Evolutionary conservation across 2,888 invertebrate species (phyloP).

Genomic region (Drosophila falleni): DNA sequence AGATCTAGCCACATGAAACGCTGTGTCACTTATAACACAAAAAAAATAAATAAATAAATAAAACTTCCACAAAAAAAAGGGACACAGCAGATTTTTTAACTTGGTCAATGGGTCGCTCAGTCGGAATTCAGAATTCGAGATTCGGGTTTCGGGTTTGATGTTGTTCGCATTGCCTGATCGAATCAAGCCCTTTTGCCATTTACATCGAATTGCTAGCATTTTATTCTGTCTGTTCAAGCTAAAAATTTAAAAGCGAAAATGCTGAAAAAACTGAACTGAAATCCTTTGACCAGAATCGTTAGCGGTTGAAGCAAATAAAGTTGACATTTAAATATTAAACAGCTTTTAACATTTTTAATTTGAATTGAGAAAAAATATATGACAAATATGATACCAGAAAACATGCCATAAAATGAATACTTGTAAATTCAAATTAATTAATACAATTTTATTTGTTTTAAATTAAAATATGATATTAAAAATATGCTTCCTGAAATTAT

Average conservation of each 20-base stretch:
- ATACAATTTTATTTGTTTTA: no score
- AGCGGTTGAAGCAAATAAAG: background rate
- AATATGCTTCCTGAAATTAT: no score
- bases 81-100: conserved; percentile 55
- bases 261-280: background rate
- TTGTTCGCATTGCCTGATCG: conserved; percentile 25
- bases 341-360: background rate
- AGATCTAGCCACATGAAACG: conserved; percentile 12
- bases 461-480: no score
- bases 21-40: conserved; percentile 9
- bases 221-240: background rate
- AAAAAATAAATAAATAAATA: conserved; percentile 1
- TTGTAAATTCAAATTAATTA: no score
- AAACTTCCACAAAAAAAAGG: conserved; percentile 13
- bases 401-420: no score
- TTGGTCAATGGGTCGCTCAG: conserved; percentile 82
- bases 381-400: no score
- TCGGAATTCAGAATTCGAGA: conserved; percentile 27
- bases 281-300: background rate
- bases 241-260: background rate
- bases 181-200: conserved; percentile 26
- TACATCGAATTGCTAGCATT: conserved; percentile 8
- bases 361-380: background rate
- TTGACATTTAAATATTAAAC: background rate
- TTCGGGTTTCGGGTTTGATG: conserved; percentile 8